Evolutionary conservation across 2,797 vertebrate species (phyloP), one percentile per base, ranked within the genome.

Genomic region (Alectoris magna): DNA sequence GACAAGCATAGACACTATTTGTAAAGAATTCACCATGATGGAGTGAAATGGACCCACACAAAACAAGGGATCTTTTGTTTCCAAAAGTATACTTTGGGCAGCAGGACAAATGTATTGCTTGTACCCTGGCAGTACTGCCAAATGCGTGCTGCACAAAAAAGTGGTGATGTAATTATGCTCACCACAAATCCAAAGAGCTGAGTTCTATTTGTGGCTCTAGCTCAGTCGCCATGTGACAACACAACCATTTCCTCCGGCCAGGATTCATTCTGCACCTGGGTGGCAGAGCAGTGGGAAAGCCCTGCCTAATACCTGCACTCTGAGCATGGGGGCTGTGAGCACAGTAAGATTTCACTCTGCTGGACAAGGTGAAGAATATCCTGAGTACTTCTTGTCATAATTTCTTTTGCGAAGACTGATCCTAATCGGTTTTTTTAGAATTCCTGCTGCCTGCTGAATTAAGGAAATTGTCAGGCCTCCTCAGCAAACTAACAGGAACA

Each of bases 41-140:
- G 14, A 77, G 12, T 39, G 26, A 69, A 82, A 75, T 55, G 34
- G 24, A 87, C 7, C 5, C 46, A 62, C 23, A 82, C 29, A 46
- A 77, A 90, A 93, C 72, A 90, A 92, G 7, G 26, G 17, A 66
- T 6, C 14, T 53, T 89, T 91, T 84, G 34, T 91, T 95, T 92
- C 53, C 80, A 11, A 86, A 90, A 64, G 48, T 76, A 53, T 55
- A 73, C 10, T 82, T 70, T 39, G 69, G 51, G 43, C 49, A 86
- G 27, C 11, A 86, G 44, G 19, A 90, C 29, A 92, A 93, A 93
- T 8, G 39, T 58, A 14, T 70, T 78, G 59, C 4, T 91, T 49
- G 13, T 22, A 13, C 16, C n/a, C 77, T 94, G 83, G 73, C 91
- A 91, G 39, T 3, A 10, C 19, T 88, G 43, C 56, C 39, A 81